These are phyloP conservation scores for Pachypsylla venusta DNA, from an alignment of 1,140 invertebrate genomes.

Conservation along the genomic window DNA sequence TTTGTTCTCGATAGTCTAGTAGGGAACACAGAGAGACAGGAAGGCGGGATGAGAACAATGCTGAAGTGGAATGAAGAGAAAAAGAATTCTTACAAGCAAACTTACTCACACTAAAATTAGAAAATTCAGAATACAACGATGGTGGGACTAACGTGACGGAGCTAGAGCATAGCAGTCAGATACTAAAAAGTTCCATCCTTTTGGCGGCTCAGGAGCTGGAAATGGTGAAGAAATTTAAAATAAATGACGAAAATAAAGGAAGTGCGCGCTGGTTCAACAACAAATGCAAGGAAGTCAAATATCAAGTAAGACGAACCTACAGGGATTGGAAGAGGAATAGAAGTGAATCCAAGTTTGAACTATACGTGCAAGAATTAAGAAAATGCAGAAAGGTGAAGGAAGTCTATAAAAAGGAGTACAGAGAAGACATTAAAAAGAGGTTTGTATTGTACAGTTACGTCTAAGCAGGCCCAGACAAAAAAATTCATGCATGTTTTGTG, in stretches of 20 bases:
- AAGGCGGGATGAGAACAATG: background rate
- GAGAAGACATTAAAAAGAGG: slow-evolving; percentile 5
- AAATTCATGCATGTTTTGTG: too few relatives aligned
- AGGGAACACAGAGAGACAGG: background rate
- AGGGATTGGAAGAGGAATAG: background rate
- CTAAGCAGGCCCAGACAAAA: too few relatives aligned
- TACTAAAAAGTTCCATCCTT: background rate
- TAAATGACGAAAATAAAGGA: background rate
- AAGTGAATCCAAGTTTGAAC: background rate
- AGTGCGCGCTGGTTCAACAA: background rate
- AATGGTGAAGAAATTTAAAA: background rate
- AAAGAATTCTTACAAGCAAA: background rate
- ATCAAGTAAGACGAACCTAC: background rate
- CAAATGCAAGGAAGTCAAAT: background rate
- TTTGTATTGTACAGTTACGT: too few relatives aligned
- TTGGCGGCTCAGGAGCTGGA: background rate
- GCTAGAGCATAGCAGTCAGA: background rate
- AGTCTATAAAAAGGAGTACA: background rate
- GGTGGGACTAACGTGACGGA: background rate
- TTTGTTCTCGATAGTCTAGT: background rate
- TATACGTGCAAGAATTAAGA: background rate
- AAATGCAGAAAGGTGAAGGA: background rate
- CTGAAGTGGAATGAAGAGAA: slow-evolving; percentile 5
- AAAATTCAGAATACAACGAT: background rate
- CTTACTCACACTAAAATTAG: background rate